A percentile compares a stretch with the other conserved stretches of the same genome.
Conservation (phyloP, 2,113 vertebrate genomes). For the Pomatorhinus ruficollis region DNA sequence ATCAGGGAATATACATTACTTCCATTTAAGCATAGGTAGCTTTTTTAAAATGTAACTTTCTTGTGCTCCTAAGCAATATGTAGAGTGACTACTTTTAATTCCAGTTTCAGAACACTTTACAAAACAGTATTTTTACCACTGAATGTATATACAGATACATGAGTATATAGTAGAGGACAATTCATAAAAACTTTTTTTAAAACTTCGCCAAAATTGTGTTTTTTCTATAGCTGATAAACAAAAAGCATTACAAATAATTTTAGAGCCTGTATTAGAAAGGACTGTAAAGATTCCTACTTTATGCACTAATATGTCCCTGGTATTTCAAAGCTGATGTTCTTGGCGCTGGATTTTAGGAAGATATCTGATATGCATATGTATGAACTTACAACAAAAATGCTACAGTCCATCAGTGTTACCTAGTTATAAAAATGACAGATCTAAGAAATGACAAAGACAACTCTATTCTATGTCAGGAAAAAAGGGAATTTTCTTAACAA, state of each 20-base stretch:
- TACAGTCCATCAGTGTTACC: neutral
- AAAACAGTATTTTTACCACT: neutral
- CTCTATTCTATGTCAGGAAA: neutral
- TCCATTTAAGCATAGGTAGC: neutral
- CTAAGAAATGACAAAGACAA: neutral
- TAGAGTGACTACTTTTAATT: neutral
- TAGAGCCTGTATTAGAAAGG: neutral
- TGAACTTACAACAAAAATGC: constrained; percentile 40
- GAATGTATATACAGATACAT: neutral
- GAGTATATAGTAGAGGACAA: accelerated
- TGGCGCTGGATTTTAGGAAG: neutral
- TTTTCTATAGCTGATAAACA: neutral
- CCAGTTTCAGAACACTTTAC: neutral
- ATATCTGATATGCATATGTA: neutral
- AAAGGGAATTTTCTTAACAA: neutral
- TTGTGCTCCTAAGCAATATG: neutral
- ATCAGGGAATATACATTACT: neutral
- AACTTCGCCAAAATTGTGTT: neutral
- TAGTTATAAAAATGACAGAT: neutral
- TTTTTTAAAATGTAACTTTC: neutral
- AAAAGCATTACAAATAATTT: neutral
- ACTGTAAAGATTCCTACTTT: neutral
- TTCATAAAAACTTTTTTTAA: neutral
- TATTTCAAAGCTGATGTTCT: neutral
- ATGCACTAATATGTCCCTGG: neutral